A percentile compares a stretch with the other conserved stretches of the same genome.
phyloP scores from a whole-genome alignment of 2,113 vertebrate genomes.

The Xiphophorus hellerii region DNA sequence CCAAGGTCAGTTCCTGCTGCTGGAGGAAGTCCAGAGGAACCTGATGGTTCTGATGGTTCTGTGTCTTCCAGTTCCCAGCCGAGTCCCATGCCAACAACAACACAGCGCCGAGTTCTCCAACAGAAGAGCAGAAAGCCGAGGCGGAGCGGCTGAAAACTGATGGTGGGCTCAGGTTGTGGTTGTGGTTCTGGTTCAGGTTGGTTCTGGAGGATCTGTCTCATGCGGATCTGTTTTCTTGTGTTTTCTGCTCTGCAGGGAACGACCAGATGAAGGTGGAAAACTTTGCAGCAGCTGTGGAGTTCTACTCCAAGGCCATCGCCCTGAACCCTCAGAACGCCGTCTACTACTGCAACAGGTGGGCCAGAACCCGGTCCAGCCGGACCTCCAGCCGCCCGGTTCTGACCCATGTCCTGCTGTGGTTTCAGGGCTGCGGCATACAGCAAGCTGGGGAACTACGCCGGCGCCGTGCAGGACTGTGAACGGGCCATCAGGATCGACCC shows the following conservation, averaged over 20 bases:
- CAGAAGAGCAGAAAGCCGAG: slow-evolving; percentile 86
- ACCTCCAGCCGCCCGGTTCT: not conserved
- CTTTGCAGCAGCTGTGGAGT: slow-evolving; percentile 88
- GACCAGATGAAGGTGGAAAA: slow-evolving; percentile 97
- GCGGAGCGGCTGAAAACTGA: slow-evolving; percentile 93
- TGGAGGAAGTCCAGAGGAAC: no score
- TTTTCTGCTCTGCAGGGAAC: slow-evolving; percentile 81
- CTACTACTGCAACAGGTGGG: slow-evolving; percentile 96
- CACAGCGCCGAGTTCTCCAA: slow-evolving; percentile 66
- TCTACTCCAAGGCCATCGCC: slow-evolving; percentile 93
- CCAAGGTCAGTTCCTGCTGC: slow-evolving; percentile 72
- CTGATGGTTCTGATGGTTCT: not conserved
- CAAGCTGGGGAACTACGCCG: slow-evolving; percentile 93
- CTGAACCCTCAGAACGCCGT: slow-evolving; percentile 93
- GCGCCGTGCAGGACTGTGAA: slow-evolving; percentile 94
- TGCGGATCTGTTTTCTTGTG: not conserved
- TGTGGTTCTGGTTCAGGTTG: not conserved
- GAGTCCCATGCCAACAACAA: slow-evolving; percentile 73
- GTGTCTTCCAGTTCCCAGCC: slow-evolving; percentile 61
- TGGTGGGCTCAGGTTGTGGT: slow-evolving; percentile 72
- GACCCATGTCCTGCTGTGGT: not conserved
- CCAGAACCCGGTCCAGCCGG: not conserved
- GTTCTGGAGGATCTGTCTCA: not conserved
- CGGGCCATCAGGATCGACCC: slow-evolving; percentile 93
- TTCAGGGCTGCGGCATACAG: slow-evolving; percentile 94